phyloP scores from a whole-genome alignment of 2,113 vertebrate genomes.

The Hippopotamus amphibius region DNA sequence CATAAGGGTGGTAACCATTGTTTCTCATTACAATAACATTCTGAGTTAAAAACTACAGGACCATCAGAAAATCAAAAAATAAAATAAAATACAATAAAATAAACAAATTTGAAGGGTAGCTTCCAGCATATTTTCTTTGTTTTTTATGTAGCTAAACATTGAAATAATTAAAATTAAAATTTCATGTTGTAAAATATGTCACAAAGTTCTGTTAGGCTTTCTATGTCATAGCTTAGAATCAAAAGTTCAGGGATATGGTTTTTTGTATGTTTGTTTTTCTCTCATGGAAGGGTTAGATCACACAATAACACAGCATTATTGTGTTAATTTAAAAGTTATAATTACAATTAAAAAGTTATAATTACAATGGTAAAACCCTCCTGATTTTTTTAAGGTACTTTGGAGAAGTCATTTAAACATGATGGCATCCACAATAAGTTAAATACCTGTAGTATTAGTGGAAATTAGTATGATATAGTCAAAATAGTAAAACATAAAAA shows the following conservation, averaged over 20 bases:
- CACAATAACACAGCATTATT: neutral
- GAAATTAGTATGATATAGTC: neutral
- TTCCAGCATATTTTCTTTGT: neutral
- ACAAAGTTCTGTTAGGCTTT: neutral
- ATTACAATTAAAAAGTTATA: no score
- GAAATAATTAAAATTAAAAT: neutral
- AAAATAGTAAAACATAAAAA: neutral
- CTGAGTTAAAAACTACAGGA: neutral
- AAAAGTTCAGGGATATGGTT: neutral
- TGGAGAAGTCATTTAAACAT: neutral
- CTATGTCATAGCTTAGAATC: neutral
- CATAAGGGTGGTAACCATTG: neutral
- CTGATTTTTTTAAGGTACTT: neutral
- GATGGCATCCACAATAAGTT: neutral
- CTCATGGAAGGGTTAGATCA: neutral
- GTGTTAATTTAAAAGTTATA: neutral
- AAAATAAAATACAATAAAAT: neutral
- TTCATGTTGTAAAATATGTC: neutral
- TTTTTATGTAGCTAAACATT: neutral
- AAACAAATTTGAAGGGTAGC: neutral
- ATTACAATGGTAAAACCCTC: neutral
- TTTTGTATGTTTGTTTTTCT: neutral
- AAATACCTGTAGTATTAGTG: neutral
- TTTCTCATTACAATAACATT: slow-evolving; percentile 17
- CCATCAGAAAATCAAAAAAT: neutral